Evolutionary conservation across 2,113 vertebrate genomes (phyloP).

Genomic region (Polypterus senegalus): DNA sequence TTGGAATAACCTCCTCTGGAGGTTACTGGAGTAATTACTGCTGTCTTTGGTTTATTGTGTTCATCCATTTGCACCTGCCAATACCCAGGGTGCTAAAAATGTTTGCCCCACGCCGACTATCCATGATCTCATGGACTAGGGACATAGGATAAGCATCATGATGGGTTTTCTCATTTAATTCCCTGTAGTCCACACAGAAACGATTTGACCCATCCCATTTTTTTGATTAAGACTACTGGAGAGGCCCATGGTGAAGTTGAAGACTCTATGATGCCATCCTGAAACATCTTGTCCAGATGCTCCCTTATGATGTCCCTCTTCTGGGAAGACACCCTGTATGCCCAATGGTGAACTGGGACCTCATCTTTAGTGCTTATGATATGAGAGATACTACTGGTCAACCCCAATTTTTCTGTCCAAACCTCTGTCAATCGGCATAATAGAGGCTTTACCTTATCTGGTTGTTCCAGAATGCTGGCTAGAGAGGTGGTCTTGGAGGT

Average conservation of each 20-base stretch:
- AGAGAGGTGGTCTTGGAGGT: not conserved
- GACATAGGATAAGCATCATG: not conserved
- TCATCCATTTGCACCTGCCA: no score
- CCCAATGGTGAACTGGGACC: not conserved
- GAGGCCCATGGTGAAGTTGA: not conserved
- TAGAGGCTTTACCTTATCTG: not conserved
- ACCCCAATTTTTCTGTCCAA: not conserved
- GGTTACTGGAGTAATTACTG: no score
- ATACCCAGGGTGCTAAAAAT: no score
- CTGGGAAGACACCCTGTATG: not conserved
- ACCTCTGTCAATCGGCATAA: not conserved
- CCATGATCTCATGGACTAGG: not conserved
- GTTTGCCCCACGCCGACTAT: no score
- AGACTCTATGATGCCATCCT: not conserved
- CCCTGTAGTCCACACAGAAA: not conserved
- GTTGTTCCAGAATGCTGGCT: not conserved
- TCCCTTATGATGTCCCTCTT: not conserved
- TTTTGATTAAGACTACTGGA: not conserved
- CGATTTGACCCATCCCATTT: not conserved
- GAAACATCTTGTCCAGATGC: not conserved
- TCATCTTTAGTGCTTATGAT: not conserved
- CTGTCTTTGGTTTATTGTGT: no score
- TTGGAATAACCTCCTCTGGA: no score
- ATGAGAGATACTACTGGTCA: not conserved
- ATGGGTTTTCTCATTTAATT: no score